A percentile compares a stretch with the other conserved stretches of the same genome.
Evolutionary conservation across 2,113 vertebrate species (phyloP).

Genomic region (Tenrec ecaudatus): DNA sequence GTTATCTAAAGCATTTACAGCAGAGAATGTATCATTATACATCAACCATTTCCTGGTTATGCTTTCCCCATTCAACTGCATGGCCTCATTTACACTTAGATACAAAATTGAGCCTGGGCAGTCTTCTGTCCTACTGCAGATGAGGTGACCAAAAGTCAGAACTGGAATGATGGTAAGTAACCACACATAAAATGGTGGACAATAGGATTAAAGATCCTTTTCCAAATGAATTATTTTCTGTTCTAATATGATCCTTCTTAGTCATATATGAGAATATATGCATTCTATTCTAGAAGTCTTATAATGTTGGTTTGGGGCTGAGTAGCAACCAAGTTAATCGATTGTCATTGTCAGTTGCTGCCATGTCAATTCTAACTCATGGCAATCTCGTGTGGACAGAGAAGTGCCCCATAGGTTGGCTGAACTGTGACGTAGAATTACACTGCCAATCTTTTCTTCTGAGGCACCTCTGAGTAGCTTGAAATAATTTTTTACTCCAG

Average conservation of each 20-base stretch:
- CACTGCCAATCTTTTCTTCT: not conserved
- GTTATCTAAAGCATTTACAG: not conserved
- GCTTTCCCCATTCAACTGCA: not conserved
- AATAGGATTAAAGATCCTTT: not conserved
- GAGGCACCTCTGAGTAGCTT: not conserved
- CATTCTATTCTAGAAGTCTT: not conserved
- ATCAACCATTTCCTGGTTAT: not conserved
- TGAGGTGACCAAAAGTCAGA: not conserved
- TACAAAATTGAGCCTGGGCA: not conserved
- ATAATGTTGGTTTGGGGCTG: not conserved
- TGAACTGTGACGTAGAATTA: not conserved
- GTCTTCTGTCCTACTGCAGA: not conserved
- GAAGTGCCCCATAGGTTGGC: not conserved
- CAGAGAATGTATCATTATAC: not conserved
- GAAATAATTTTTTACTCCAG: not conserved
- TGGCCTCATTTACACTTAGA: not conserved
- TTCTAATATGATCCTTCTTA: not conserved
- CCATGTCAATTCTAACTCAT: not conserved
- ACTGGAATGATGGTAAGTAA: not conserved
- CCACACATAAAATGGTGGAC: not conserved
- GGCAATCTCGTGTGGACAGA: not conserved
- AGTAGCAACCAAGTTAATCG: not conserved
- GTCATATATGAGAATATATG: not conserved
- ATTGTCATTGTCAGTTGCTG: not conserved
- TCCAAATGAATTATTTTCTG: not conserved